Base-by-base conservation (phyloP, 1,140 invertebrate species). In the Cydia pomonella region DNA sequence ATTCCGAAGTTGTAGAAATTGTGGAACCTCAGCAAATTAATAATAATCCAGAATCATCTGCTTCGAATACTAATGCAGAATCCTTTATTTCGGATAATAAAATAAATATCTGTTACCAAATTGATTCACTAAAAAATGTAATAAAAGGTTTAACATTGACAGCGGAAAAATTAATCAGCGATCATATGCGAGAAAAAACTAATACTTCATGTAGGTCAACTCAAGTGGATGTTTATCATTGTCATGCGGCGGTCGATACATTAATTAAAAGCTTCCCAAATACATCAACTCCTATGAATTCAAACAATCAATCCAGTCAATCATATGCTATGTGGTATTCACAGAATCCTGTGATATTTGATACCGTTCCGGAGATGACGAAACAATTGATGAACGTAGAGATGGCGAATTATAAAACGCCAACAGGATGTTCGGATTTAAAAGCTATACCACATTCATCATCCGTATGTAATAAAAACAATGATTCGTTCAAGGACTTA, bases 91-190 rank as follows among this genome's bases (percentile, higher is more conserved):
- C 21, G 7, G 53, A 59, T 59, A 59, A 59, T 23, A 59, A 23
- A 23, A 12, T 23, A 9, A 80, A 85, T 75, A 85, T 88, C 73
- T 76, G 80, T 38, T 74, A 82, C 75, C 86, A 87, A 77, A 81
- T 91, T 75, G 80, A 73, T 72, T 84, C 89, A 77, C 74, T 89
- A 0, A 83, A 84, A 78, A 41, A 62, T 2, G 81, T 86, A 21
- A 82, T 89, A 50, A 87, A 84, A 81, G 79, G 83, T 73, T 81
- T 89, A 74, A 78, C 84, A 41, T 12, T 53, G 21, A 80, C 76
- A 38, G 78, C 85, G 6, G 83, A 89, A 75, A 86, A 84, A 59
- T 76, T 88, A 53, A 80, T 87, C 4, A 83, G 0, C n/a, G 33
- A 33, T 2, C 33, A 69, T 38, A 10, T 41, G 64, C 16, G 9